These are phyloP conservation scores for Picus viridis DNA, from an alignment of 2,797 vertebrate species.

Conservation along the genomic window DNA sequence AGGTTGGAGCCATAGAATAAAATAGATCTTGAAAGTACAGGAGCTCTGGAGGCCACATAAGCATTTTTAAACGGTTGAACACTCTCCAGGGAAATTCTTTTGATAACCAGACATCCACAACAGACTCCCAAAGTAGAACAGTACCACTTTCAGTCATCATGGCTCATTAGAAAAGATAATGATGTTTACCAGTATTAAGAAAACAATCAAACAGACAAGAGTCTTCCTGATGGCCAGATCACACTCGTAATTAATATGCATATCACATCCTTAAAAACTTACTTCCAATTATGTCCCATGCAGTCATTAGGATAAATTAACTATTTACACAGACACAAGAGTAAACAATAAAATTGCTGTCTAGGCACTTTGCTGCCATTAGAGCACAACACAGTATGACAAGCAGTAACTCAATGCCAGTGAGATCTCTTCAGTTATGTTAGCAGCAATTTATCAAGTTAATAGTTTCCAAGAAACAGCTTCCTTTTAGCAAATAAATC, in stretches of 20 bases:
- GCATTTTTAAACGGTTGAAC: not conserved
- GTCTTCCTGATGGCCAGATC: constrained; percentile 36
- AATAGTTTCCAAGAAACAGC: not conserved
- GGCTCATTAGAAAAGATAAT: constrained; percentile 33
- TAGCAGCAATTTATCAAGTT: not conserved
- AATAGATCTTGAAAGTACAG: not conserved
- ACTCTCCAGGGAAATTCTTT: not conserved
- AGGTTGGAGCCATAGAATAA: not conserved
- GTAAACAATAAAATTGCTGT: constrained; percentile 37
- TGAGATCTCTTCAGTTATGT: not conserved
- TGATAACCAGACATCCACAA: not conserved
- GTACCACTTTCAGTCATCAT: not conserved
- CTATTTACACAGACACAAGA: constrained; percentile 19
- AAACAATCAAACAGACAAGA: not conserved
- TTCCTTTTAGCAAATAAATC: not conserved
- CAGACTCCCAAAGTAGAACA: not conserved
- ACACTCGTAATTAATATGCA: constrained; percentile 34
- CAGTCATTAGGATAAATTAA: constrained; percentile 36
- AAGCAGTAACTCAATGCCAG: not conserved
- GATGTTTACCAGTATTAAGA: constrained; percentile 19
- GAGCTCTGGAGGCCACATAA: not conserved
- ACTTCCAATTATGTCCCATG: constrained; percentile 21
- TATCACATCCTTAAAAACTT: not conserved
- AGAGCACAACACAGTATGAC: not conserved
- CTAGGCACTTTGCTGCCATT: constrained; percentile 13